phyloP scores from a whole-genome alignment of 2,888 invertebrate genomes.

The Ptychoptera albimana region DNA sequence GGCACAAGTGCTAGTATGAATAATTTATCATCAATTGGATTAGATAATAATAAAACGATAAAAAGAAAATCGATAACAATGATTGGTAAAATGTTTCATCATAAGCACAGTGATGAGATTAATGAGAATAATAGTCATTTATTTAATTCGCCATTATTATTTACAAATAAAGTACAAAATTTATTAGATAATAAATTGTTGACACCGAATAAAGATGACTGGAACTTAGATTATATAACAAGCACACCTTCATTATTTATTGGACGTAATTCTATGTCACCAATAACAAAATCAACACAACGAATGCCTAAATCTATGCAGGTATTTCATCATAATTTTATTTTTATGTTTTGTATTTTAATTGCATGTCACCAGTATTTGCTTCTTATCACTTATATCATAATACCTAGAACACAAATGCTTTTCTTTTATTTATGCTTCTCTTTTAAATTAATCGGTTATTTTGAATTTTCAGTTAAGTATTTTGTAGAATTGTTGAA shows the following conservation, averaged over 20 bases:
- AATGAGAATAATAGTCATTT: neutral
- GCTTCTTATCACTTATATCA: neutral
- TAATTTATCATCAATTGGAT: no score
- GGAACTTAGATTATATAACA: conserved; percentile 23
- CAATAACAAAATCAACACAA: conserved; percentile 74
- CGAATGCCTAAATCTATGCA: conserved; percentile 79
- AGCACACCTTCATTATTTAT: conserved; percentile 27
- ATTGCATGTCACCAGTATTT: neutral
- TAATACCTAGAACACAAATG: neutral
- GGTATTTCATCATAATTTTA: conserved; percentile 37
- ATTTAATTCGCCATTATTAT: neutral
- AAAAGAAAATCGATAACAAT: no score
- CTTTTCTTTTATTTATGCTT: conserved; percentile 10
- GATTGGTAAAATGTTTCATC: no score
- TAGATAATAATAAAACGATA: no score
- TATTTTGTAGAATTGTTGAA: no score
- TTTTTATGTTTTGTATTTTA: neutral
- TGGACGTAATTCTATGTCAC: conserved; percentile 68
- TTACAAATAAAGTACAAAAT: neutral
- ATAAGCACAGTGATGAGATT: conserved; percentile 3
- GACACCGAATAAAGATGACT: conserved; percentile 5
- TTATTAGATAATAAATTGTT: neutral
- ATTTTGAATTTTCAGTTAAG: no score
- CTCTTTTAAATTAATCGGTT: no score
- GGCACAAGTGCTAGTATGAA: no score